phyloP scores from a whole-genome alignment of 1,140 invertebrate genomes.

The Temnothorax nylanderi region DNA sequence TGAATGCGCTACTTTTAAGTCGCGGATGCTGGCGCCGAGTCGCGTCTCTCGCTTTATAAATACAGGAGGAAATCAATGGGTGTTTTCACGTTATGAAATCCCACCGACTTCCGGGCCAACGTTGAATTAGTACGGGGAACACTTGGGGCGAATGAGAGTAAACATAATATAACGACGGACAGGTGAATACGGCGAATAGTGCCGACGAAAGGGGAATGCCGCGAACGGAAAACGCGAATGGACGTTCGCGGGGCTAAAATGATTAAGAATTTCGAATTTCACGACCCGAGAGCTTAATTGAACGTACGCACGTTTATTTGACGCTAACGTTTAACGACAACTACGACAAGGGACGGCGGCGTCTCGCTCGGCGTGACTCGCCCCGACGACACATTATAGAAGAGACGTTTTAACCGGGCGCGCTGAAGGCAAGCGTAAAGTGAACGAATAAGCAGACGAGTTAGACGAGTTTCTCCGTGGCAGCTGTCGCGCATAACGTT shows the following conservation, averaged over 20 bases:
- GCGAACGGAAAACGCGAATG: neutral
- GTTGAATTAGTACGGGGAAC: neutral
- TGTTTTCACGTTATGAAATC: neutral
- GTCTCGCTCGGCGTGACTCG: neutral
- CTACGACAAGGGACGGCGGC: neutral
- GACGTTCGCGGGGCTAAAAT: neutral
- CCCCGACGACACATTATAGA: neutral
- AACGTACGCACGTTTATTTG: conserved; percentile 18
- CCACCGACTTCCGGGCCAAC: neutral
- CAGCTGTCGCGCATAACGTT: conserved; percentile 46
- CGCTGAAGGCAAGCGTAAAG: conserved; percentile 35
- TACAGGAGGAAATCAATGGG: neutral
- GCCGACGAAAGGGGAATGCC: neutral
- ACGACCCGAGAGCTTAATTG: neutral
- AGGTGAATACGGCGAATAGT: neutral
- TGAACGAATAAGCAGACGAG: conserved; percentile 28
- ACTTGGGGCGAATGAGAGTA: neutral
- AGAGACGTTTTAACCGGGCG: conserved; percentile 29
- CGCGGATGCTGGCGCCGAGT: neutral
- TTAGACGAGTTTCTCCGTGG: conserved; percentile 25
- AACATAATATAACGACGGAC: conserved; percentile 9
- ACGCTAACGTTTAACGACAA: neutral
- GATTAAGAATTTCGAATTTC: neutral
- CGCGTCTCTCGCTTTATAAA: conserved; percentile 27
- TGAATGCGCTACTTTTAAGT: conserved; percentile 50